phyloP scores from a whole-genome alignment of 2,888 invertebrate genomes.

The Melitaea athalia region DNA sequence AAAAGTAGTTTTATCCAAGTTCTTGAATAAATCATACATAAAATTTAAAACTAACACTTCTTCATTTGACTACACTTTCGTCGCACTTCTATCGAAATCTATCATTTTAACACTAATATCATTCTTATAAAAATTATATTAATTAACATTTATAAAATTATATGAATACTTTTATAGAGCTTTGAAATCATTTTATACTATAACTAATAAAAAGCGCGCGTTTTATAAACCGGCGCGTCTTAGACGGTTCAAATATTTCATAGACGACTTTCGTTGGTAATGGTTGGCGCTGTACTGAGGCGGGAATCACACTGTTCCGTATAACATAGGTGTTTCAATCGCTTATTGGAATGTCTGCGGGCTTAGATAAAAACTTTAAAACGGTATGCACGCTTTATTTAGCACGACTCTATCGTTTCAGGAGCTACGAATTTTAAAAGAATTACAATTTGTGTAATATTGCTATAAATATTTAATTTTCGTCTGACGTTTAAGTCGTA shows the following conservation, averaged over 20 bases:
- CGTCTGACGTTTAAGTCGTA: conserved; percentile 11
- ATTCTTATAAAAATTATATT: neutral
- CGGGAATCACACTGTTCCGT: conserved; percentile 26
- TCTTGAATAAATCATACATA: conserved; percentile 82
- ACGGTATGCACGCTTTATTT: conserved; percentile 14
- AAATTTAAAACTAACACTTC: conserved; percentile 71
- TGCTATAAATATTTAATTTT: neutral
- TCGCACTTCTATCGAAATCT: conserved; percentile 43
- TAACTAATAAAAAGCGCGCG: conserved; percentile 25
- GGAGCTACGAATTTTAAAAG: conserved; percentile 3
- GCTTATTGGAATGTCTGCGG: conserved; percentile 31
- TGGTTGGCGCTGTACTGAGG: conserved; percentile 38
- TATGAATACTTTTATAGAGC: conserved; percentile 3
- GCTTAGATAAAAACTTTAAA: conserved; percentile 31
- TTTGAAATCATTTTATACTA: neutral
- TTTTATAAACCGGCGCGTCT: conserved; percentile 34
- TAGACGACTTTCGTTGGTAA: conserved; percentile 32
- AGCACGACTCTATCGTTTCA: neutral
- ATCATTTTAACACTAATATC: conserved; percentile 37
- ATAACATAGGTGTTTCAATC: conserved; percentile 31
- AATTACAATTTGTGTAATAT: neutral
- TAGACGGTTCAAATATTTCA: conserved; percentile 27
- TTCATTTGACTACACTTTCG: conserved; percentile 68
- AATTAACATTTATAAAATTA: conserved; percentile 1
- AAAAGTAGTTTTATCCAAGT: conserved; percentile 77